Evolutionary conservation across 2,888 invertebrate genomes (phyloP), one percentile per base, ranked within the genome.

Genomic region (Ophraella communa): DNA sequence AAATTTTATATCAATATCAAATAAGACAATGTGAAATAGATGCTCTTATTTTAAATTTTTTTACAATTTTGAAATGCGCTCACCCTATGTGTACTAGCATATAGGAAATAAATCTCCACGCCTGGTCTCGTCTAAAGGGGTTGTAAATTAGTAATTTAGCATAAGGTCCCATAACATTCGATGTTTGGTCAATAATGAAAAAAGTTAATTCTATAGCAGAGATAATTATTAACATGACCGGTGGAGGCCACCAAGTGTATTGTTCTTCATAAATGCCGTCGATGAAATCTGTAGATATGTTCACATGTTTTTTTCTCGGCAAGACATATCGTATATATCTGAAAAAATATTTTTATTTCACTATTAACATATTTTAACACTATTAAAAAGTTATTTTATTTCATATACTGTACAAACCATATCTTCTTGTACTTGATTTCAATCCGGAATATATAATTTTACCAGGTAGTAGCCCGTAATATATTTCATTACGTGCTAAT

Each of bases 31-130:
- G n/a, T n/a, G n/a, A n/a, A n/a, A n/a, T n/a, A n/a, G n/a, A n/a
- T n/a, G n/a, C n/a, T n/a, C n/a, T n/a, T n/a, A n/a, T n/a, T n/a
- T n/a, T n/a, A n/a, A n/a, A n/a, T n/a, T n/a, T n/a, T n/a, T n/a
- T n/a, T n/a, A n/a, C n/a, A n/a, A n/a, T n/a, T n/a, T n/a, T n/a
- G n/a, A n/a, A n/a, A n/a, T n/a, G n/a, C n/a, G n/a, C n/a, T n/a
- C n/a, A 93, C 92, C 96, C 96, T 67, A 95, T 92, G 82, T 98
- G 98, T 21, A 98, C 94, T 79, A 98, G 91, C 95, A 97, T 97
- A 79, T 99, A 99, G 0, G 94, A 92, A 52, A 96, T 75, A 80
- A 91, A 98, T 75, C 98, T 86, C 98, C 98, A 99, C 0, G 90
- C 91, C 83, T 99, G 93, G 59, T 90, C 86, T 66, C 97, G 87